A percentile compares a stretch with the other conserved stretches of the same genome.
Evolutionary conservation across 2,113 vertebrate species (phyloP).

Genomic region (Sturnus vulgaris): DNA sequence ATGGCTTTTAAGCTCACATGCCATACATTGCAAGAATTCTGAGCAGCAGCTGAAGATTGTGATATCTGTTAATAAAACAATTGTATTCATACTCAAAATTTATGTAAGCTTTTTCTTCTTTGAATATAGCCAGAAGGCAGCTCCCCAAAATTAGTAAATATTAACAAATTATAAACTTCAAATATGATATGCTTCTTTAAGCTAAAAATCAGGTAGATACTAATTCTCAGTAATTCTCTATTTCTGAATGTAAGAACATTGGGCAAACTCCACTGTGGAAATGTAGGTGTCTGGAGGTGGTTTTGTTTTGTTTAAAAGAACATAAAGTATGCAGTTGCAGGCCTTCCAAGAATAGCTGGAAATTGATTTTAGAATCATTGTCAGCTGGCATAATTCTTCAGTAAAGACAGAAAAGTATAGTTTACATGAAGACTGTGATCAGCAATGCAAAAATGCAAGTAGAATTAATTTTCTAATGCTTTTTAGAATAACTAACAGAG

Average conservation of each 20-base stretch:
- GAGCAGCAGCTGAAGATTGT: neutral
- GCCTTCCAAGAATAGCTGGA: neutral
- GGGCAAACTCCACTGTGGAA: neutral
- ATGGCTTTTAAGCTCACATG: constrained; percentile 78
- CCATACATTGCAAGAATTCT: constrained; percentile 75
- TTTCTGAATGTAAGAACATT: neutral
- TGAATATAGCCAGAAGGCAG: neutral
- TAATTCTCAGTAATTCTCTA: neutral
- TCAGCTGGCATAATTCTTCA: neutral
- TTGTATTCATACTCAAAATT: neutral
- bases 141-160: neutral
- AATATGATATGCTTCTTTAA: neutral
- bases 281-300: neutral
- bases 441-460: neutral
- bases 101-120: neutral
- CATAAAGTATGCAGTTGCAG: neutral
- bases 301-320: neutral
- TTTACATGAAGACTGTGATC: neutral
- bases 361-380: neutral
- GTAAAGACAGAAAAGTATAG: neutral
- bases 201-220: neutral
- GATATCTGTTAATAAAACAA: constrained; percentile 41
- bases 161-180: neutral
- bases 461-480: neutral
- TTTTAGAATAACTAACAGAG: neutral